Evolutionary conservation across 2,888 invertebrate species (phyloP).

Genomic region (Dione juno): DNA sequence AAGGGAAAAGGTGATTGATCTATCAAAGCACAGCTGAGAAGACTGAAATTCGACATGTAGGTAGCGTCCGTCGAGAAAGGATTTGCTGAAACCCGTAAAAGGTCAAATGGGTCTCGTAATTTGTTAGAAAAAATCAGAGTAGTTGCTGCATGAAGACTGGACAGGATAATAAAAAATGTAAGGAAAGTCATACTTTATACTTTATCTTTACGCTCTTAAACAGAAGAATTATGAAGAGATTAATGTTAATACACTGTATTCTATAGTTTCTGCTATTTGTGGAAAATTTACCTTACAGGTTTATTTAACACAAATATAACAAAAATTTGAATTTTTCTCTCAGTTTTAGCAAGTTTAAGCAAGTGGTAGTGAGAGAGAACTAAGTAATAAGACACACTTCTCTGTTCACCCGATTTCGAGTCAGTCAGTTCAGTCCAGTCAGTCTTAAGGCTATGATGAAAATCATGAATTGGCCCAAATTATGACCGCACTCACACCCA

Average conservation of each 20-base stretch:
- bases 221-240: background rate
- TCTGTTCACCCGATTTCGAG: no score
- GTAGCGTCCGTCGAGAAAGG: constrained; percentile 13
- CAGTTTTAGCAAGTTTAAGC: no score
- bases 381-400: no score
- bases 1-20: constrained; percentile 13
- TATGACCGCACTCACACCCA: background rate
- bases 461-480: no score
- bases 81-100: constrained; percentile 16
- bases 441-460: no score
- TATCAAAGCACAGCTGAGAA: background rate
- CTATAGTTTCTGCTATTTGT: no score
- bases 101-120: constrained; percentile 17
- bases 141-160: background rate
- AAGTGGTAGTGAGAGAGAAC: no score
- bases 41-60: constrained; percentile 13
- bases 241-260: background rate
- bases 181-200: background rate
- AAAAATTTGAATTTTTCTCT: no score
- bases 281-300: no score
- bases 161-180: background rate
- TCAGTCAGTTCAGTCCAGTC: no score
- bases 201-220: background rate
- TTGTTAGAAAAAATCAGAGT: constrained; percentile 16
- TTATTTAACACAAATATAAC: no score